Evolutionary conservation across 2,888 invertebrate species (phyloP).

Genomic region (Catocala sponsa): DNA sequence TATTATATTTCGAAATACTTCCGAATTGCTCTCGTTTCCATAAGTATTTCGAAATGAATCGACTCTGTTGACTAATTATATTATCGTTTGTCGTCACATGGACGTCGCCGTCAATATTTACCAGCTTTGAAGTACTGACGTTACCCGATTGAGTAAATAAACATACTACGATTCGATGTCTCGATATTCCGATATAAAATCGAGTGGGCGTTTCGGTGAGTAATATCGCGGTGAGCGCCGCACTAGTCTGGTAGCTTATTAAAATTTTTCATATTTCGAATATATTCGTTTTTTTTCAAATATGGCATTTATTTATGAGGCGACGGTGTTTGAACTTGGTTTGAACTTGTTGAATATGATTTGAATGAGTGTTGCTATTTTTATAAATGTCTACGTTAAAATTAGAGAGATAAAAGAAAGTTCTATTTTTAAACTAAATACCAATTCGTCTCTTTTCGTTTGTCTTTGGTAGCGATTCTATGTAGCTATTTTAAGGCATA

Average conservation of each 20-base stretch:
- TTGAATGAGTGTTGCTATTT: too few relatives aligned
- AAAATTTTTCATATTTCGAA: background rate
- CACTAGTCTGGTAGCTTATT: conserved; percentile 17
- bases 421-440: too few relatives aligned
- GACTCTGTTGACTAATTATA: conserved; percentile 41
- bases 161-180: conserved; percentile 38
- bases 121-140: conserved; percentile 50
- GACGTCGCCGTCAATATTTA: conserved; percentile 46
- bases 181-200: conserved; percentile 42
- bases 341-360: background rate
- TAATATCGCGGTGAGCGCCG: conserved; percentile 20
- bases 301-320: background rate
- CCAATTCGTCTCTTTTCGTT: too few relatives aligned
- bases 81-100: conserved; percentile 44
- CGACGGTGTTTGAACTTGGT: background rate
- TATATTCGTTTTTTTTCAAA: background rate
- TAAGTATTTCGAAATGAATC: conserved; percentile 42
- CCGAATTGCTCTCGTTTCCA: conserved; percentile 15
- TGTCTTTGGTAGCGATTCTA: too few relatives aligned
- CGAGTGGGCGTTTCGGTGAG: conserved; percentile 42
- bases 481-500: too few relatives aligned
- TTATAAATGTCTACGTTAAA: too few relatives aligned
- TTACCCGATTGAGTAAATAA: conserved; percentile 45
- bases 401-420: background rate
- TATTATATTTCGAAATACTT: conserved; percentile 21